These are phyloP conservation scores for Ahaetulla prasina DNA, from an alignment of 2,113 vertebrate species.

Conservation along the genomic window DNA sequence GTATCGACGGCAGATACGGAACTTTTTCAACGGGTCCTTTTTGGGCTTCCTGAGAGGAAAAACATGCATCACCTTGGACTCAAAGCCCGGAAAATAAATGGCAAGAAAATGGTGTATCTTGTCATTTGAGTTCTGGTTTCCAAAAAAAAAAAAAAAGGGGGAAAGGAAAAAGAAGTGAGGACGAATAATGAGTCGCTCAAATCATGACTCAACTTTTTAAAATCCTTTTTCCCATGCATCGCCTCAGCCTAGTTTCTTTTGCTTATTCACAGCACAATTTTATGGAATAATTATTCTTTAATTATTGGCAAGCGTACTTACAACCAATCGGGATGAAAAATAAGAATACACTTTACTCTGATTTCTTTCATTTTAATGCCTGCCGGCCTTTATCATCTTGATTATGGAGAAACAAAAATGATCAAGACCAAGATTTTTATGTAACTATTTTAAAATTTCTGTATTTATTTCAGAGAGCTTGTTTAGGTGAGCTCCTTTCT, in stretches of 20 bases:
- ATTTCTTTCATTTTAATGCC: not conserved
- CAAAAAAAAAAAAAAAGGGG: no score
- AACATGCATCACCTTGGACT: slow-evolving; percentile 40
- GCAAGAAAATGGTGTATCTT: slow-evolving; percentile 57
- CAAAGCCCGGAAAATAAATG: slow-evolving; percentile 56
- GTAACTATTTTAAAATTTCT: not conserved
- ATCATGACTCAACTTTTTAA: not conserved
- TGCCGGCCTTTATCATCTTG: not conserved
- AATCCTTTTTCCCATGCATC: not conserved
- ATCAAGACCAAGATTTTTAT: not conserved
- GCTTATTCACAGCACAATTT: not conserved
- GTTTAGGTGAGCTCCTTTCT: not conserved
- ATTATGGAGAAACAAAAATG: not conserved
- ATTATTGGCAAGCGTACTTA: not conserved
- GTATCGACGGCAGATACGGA: not conserved
- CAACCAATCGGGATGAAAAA: not conserved
- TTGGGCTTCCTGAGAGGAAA: slow-evolving; percentile 43
- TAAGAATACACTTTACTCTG: not conserved
- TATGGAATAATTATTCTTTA: not conserved
- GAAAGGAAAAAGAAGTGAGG: not conserved
- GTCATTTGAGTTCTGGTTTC: slow-evolving; percentile 43
- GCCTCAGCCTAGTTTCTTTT: not conserved
- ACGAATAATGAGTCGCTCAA: not conserved
- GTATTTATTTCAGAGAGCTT: not conserved
- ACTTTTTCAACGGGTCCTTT: slow-evolving; percentile 32